Evolutionary conservation across 2,797 vertebrate genomes (phyloP).

Genomic region (Tenualosa thibaudeaui): DNA sequence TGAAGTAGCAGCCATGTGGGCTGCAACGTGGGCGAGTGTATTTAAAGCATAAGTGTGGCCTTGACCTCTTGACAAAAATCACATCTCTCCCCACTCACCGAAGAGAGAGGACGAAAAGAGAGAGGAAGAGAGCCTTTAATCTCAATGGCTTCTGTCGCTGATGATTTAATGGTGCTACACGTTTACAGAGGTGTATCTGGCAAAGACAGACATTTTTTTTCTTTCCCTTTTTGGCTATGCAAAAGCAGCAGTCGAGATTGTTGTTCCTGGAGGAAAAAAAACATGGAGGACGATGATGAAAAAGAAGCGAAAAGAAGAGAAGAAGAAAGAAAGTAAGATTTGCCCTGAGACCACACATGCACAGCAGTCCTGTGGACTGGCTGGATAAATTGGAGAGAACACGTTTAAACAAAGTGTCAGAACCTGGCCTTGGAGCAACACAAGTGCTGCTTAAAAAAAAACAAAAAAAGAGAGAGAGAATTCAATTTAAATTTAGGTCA

Average conservation of each 20-base stretch:
- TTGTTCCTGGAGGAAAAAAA: neutral
- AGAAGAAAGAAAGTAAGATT: neutral
- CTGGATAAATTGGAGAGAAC: neutral
- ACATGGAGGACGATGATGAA: neutral
- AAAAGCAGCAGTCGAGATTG: neutral
- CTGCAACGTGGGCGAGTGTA: neutral
- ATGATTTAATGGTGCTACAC: slow-evolving; percentile 2
- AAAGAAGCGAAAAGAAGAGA: neutral
- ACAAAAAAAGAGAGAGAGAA: neutral
- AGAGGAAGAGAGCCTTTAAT: neutral
- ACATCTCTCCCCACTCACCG: neutral
- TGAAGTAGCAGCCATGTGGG: neutral
- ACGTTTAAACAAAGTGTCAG: neutral
- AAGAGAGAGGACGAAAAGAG: neutral
- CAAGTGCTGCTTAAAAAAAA: neutral
- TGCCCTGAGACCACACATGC: neutral
- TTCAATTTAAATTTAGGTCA: neutral
- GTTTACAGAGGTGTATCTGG: neutral
- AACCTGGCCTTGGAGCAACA: neutral
- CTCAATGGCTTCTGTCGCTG: neutral
- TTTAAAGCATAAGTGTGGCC: slow-evolving; percentile 34
- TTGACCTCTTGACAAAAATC: slow-evolving; percentile 3
- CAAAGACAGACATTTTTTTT: neutral
- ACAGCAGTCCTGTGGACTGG: neutral
- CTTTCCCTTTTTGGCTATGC: neutral